A percentile compares a stretch with the other conserved stretches of the same genome.
phyloP scores from a whole-genome alignment of 1,140 invertebrate genomes.

The Drosophila ogumai region DNA sequence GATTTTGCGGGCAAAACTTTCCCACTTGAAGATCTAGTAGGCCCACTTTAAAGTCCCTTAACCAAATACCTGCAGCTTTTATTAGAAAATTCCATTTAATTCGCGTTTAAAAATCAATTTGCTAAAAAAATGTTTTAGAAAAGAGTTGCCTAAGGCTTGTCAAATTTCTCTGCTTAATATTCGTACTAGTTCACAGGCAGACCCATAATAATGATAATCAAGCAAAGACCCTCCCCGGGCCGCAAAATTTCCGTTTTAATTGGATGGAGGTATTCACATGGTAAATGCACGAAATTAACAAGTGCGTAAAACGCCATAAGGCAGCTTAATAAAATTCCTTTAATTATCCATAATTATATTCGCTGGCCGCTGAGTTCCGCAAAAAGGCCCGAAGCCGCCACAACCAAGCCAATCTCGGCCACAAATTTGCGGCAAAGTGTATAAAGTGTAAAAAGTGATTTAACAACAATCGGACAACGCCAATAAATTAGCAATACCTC shows the following conservation, averaged over 20 bases:
- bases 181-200: constrained; percentile 24
- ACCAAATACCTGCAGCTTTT: background rate
- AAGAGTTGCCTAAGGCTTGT: background rate
- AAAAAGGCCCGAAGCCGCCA: constrained; percentile 28
- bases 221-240: background rate
- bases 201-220: constrained; percentile 12
- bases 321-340: constrained; percentile 61
- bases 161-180: constrained; percentile 18
- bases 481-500: constrained; percentile 80
- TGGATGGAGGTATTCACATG: constrained; percentile 51
- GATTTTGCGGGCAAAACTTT: background rate
- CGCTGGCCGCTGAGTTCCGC: constrained; percentile 64
- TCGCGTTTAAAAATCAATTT: background rate
- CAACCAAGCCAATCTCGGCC: background rate
- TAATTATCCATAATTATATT: constrained; percentile 67
- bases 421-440: constrained; percentile 41
- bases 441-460: constrained; percentile 74
- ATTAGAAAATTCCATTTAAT: background rate
- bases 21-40: background rate
- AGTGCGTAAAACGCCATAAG: constrained; percentile 61
- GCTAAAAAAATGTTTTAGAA: background rate
- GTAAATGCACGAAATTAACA: constrained; percentile 50
- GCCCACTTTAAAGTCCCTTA: no score
- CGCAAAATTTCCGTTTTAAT: constrained; percentile 29
- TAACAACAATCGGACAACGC: constrained; percentile 69